Base-by-base conservation (phyloP, 2,113 vertebrate genomes). In the Cyprinus carpio region DNA sequence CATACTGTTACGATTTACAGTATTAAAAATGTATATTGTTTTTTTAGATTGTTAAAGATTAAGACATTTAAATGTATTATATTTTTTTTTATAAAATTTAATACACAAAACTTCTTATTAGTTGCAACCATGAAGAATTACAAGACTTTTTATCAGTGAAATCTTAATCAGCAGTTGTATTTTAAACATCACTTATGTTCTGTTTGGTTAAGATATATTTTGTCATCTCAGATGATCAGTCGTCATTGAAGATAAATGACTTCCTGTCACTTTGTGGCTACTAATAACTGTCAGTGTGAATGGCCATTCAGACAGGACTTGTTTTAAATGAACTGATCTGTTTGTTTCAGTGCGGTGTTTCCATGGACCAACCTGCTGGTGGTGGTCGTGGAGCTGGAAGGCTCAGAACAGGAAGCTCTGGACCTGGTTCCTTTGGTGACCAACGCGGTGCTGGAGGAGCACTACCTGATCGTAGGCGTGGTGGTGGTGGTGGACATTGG, bases 381-480 rank as follows among this genome's bases (percentile, higher is more conserved):
- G 37, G 98, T 99, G 86, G 98, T 99, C 82, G 97, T 99, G 86
- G 98, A 99, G 94, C 95, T 99, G 84, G 98, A 99, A 62, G 98
- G 98, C 88, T 99, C 98, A 0, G 98, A 99, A 90, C 98, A 99
- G 90, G 98, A 99, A 88, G 98, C 98, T 77, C 92, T 99, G 95
- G 98, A 99, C 95, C 96, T 99, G 91, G 98, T 99, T 92, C 97
- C 98, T 60, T 91, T 99, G 94, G 98, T 99, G 93, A 99, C 98
- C 88, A 98, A 97, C 2, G 96, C 98, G 82, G 97, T 99, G 75
- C 94, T 99, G 91, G 98, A 99, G 93, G 98, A 99, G 91, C 98
- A 99, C 91, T 99, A 99, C 91, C 96, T 99, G 91, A 97, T 99
- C 86, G 98, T 99, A 88, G 98, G 98, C 5, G 98, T 99, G 51